Evolutionary conservation across 2,113 vertebrate genomes (phyloP).

Genomic region (Hymenochirus boettgeri): DNA sequence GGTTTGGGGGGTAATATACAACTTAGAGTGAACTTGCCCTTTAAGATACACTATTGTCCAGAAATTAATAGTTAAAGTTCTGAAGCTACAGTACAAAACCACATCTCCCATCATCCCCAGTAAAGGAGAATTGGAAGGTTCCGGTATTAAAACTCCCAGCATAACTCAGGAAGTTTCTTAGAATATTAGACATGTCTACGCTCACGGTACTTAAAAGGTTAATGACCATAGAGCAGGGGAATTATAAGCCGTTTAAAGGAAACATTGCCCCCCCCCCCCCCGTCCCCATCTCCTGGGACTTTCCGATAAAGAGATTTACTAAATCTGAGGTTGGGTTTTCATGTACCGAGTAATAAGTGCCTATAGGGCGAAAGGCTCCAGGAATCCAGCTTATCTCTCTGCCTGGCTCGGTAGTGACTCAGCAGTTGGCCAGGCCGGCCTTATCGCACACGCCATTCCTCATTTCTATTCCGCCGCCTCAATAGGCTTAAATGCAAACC

Average conservation of each 20-base stretch:
- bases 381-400: slow-evolving; percentile 31
- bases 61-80: too few relatives aligned
- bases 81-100: too few relatives aligned
- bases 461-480: slow-evolving; percentile 37
- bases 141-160: too few relatives aligned
- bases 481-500: slow-evolving; percentile 30
- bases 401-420: slow-evolving; percentile 21
- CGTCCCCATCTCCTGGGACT: slow-evolving; percentile 23
- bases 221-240: slow-evolving; percentile 1
- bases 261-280: not conserved
- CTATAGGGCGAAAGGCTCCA: slow-evolving; percentile 33
- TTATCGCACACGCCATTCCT: slow-evolving; percentile 36
- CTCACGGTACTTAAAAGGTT: slow-evolving; percentile 2
- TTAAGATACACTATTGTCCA: too few relatives aligned
- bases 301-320: slow-evolving; percentile 40
- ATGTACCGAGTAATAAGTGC: slow-evolving; percentile 37
- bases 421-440: slow-evolving; percentile 3
- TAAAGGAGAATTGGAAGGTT: too few relatives aligned
- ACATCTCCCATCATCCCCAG: too few relatives aligned
- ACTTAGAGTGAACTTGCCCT: too few relatives aligned
- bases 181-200: too few relatives aligned
- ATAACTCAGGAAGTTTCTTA: too few relatives aligned
- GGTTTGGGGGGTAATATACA: too few relatives aligned
- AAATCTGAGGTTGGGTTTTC: slow-evolving; percentile 34
- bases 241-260: not conserved